Evolutionary conservation across 2,888 invertebrate genomes (phyloP), one percentile per base, ranked within the genome.

Genomic region (Harmothoe impar): DNA sequence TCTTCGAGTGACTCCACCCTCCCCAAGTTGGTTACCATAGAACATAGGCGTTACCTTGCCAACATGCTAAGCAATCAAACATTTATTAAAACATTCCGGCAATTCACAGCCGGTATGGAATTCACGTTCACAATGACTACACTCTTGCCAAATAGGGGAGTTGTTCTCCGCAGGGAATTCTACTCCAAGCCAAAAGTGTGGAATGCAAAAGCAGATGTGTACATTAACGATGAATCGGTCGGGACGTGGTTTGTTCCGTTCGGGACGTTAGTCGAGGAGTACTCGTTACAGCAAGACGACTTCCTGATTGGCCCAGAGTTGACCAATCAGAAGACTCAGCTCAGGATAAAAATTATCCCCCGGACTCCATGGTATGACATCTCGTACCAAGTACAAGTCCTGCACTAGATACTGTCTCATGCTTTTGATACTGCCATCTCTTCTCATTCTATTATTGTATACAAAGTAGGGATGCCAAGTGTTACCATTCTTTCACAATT

Each of bases 191-290:
- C 91, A 23, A 56, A 29, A 10, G 43, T 56, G 31, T 93, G 93
- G 93, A 93, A 93, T 51, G 91, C 91, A 25, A 78, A 72, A 33
- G 90, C 91, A 0, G 84, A 84, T 7, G 52, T 93, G 0, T 86
- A 33, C n/a, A 35, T 93, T 23, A 91, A 93, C 52, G 90, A 72
- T 12, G n/a, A 84, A 15, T 25, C 77, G 15, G 43, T 72, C 23
- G 91, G 92, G 20, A 17, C 17, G 0, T 91, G 92, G 93, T 89
- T 90, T 31, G 90, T 92, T 51, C 90, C 93, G 7, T 92, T 93
- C 91, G 93, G 93, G 10, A 84, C 92, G 0, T 78, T 92, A 15
- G 89, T 78, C 20, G 84, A 68, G 23, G 91, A 92, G 43, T 93
- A 92, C 31, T 85, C 89, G 62, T 91, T 93, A 23, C 85, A 91